Base-by-base conservation (phyloP, 2,113 vertebrate genomes). In the Pristiophorus japonicus region DNA sequence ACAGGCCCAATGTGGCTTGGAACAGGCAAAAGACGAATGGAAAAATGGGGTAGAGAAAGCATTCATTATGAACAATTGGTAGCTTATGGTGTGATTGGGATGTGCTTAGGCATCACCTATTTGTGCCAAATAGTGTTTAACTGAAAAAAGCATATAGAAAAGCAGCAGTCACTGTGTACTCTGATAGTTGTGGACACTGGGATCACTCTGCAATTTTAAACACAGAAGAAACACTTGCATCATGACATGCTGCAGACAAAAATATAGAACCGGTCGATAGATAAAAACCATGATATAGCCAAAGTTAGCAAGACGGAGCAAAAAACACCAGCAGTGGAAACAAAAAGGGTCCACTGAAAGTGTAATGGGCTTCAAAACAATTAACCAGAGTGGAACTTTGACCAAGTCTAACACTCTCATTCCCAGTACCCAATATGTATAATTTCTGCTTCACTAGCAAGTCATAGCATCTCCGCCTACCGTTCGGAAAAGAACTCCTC, bases 401-500 rank as follows among this genome's bases (percentile, higher is more conserved):
- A 42, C n/a, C 3, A 88, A 63, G n/a, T 63, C 34, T 59, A 92
- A 63, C 5, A 92, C 5, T 22, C 88, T 22, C 88, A 38, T 65
- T 65, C 59, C n/a, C 12, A 62, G 38, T 45, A 18, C 4, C 78
- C 75, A 5, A 16, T 34, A 62, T 34, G 55, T 12, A 63, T 20
- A 0, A 20, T 62, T 38, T 62, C 30, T n/a, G 38, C 24, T 92
- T 38, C 59, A 38, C n/a, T 27, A 11, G 47, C 47, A 59, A 10
- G 1, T 55, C 75, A 27, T 18, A 92, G 34, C 34, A 92, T 42
- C 16, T 42, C n/a, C 11, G 4, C 96, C 97, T 97, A 99, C 99
- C 98, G 98, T 96, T 99, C 99, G 0, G 99, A 99, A 96, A 99
- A 99, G 97, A 99, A 99, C 95, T 99, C 99, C 96, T 99, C 99